Evolutionary conservation across 2,888 invertebrate species (phyloP).

Genomic region (Zonitis immaculata): DNA sequence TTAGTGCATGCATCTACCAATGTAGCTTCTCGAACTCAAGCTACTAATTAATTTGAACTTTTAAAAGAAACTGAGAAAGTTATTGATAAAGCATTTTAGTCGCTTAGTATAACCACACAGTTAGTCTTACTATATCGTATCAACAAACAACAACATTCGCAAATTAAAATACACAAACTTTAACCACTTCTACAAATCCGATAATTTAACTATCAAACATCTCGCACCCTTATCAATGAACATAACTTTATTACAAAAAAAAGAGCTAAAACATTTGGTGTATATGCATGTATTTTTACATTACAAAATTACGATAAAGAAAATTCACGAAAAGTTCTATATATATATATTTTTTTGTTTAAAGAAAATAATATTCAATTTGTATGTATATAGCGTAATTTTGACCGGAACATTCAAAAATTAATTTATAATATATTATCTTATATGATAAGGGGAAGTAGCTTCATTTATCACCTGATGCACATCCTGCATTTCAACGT

Average conservation of each 20-base stretch:
- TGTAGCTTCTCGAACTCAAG: slow-evolving; percentile 20
- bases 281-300: neutral
- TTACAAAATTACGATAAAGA: neutral
- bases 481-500: slow-evolving; percentile 20
- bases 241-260: neutral
- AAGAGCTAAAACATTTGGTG: neutral
- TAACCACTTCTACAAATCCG: neutral
- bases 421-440: slow-evolving; percentile 30
- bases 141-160: neutral
- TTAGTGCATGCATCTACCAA: slow-evolving; percentile 22
- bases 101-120: slow-evolving; percentile 5
- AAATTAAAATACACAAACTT: neutral
- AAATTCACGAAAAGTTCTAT: no score
- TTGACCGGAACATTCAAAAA: slow-evolving; percentile 27
- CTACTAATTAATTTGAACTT: slow-evolving; percentile 24
- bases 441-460: slow-evolving; percentile 23
- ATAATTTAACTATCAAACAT: neutral
- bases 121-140: slow-evolving; percentile 8
- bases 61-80: slow-evolving; percentile 20
- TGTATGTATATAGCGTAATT: slow-evolving; percentile 30
- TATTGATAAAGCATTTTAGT: slow-evolving; percentile 20
- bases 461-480: slow-evolving; percentile 22
- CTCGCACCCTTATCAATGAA: neutral
- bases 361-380: slow-evolving; percentile 25
- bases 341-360: no score